Evolutionary conservation across 2,888 invertebrate species (phyloP), one percentile per base, ranked within the genome.

Genomic region (Polydesmus complanatus): DNA sequence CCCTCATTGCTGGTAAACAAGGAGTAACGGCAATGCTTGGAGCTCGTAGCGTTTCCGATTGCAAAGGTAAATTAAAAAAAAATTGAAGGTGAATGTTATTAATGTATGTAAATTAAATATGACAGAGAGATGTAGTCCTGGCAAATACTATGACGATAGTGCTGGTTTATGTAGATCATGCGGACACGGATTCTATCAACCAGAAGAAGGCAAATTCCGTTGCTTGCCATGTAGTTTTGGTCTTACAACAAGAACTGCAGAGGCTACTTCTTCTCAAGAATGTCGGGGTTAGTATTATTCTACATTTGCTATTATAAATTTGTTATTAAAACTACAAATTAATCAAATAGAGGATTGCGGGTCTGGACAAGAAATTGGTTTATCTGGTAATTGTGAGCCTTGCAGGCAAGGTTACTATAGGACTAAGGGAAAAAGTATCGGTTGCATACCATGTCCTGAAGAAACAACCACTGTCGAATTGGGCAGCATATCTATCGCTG

Each of bases 181-280:
- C 72, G 94, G 95, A 0, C 88, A 92, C 70, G 95, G 95, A 1
- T 92, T 90, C 71, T 96, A 86, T 74, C 96, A 94, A 72, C 83
- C 92, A 0, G 81, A 83, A 48, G 92, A 93, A 74, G 93, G 93
- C 1, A 86, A 93, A 56, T 93, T 94, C 77, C 81, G 85, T 1
- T 94, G 94, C 70, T 78, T 85, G 60, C 79, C 92, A 0, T 95
- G 95, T 70, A 90, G 91, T 0, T 78, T 90, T 56, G 93, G 92
- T 8, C 88, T 91, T 72, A 95, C 94, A 1, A 96, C 96, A 0
- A 80, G 92, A 56, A 89, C 89, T 1, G 84, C 84, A 3, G 94
- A 93, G 71, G 91, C 93, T 21, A 61, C 54, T 23, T 63, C 63
- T 21, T 22, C 56, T 26, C 62, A 66, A 60, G 69, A 69, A 65